Conservation (phyloP, 2,888 invertebrate species). For the Mythimna impura region DNA sequence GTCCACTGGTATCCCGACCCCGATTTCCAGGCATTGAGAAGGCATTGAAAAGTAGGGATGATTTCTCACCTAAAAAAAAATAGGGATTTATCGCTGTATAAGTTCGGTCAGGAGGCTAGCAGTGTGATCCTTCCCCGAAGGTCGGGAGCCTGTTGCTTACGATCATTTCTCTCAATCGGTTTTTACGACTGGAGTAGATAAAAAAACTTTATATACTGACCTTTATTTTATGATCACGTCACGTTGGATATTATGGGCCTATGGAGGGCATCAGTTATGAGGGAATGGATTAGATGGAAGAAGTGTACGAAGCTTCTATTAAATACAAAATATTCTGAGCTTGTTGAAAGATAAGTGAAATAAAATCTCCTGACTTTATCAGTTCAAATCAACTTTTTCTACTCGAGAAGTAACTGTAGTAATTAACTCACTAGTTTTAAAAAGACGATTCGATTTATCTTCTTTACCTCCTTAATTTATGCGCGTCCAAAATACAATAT, state of each 20-base stretch:
- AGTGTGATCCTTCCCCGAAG: constrained; percentile 2
- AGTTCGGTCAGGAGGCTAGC: neutral
- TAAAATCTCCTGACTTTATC: neutral
- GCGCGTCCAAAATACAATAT: too few species aligned
- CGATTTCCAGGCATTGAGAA: too few species aligned
- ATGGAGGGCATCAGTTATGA: constrained; percentile 44
- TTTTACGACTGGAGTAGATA: constrained; percentile 57
- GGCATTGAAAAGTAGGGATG: too few species aligned
- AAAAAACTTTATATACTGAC: constrained; percentile 58
- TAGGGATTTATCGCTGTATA: neutral
- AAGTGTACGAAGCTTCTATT: neutral
- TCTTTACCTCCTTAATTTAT: neutral
- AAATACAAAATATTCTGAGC: neutral
- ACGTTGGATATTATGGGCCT: constrained; percentile 47
- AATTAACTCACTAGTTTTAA: neutral
- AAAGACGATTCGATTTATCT: neutral
- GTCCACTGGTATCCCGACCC: too few species aligned
- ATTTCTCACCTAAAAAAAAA: too few species aligned
- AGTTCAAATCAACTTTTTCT: neutral
- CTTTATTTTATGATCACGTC: constrained; percentile 53
- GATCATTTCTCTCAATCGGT: constrained; percentile 44
- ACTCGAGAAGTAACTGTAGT: too few species aligned
- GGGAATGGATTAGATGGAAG: constrained; percentile 41
- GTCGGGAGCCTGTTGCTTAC: constrained; percentile 50
- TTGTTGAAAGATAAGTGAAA: neutral